Base-by-base conservation (phyloP, 2,888 invertebrate genomes). In the Leptinotarsa juncta region DNA sequence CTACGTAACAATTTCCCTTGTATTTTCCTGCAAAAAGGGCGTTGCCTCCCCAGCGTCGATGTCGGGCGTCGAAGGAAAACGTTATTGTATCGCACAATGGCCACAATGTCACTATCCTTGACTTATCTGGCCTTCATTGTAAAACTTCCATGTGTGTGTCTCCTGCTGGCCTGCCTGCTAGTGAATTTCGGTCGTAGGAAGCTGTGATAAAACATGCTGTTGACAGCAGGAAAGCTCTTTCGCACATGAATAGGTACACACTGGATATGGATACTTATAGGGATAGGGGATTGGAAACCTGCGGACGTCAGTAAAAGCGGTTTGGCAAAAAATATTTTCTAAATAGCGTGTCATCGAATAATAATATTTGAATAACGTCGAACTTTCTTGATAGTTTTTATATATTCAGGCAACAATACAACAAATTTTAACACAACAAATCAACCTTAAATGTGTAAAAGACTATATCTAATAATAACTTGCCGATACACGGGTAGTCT, bases 1-100 rank as follows among this genome's bases (percentile, higher is more conserved):
- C 70, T 77, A 74, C 72, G 77, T 77, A 77, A 77, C 77, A 74
- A 77, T 77, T 77, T 77, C 74, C 71, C 71, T 65, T 71, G 62
- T 65, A 49, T 71, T 71, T 50, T 62, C 66, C 67, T 70, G 65
- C 72, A 69, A 74, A 74, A 76, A 74, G 73, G 74, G 74, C 73
- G 73, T 74, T 74, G 73, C 65, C 74, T 73, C 53, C 65, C 71
- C 68, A 65, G 32, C 50, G 57, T 48, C 72, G 71, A 20, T 50
- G 66, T 72, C 51, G 60, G 32, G 67, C 49, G 67, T 55, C 74
- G 70, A 50, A 62, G 51, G 69, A 62, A 62, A 62, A 62, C 62
- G 62, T 62, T 62, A 62, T 62, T 62, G 62, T 62, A 62, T 62
- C 62, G 62, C 62, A 69, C 68, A 68, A 32, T 55, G 23, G 48